Evolutionary conservation across 64 coral and sea anemone species (phyloP), one percentile per base, ranked within the genome.

Genomic region (Stichodactyla helianthus): DNA sequence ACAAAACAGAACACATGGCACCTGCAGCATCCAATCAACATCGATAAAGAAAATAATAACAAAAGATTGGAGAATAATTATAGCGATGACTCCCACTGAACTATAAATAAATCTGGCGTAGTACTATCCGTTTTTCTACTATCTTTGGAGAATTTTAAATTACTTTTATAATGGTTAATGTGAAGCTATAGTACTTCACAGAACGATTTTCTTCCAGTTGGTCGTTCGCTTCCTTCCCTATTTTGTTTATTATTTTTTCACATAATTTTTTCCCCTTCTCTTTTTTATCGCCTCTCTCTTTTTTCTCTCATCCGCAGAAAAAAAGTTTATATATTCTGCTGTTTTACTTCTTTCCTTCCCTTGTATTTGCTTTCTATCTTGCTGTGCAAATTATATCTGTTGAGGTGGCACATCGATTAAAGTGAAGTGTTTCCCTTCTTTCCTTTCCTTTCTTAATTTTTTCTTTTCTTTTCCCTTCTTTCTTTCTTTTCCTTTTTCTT

Each of bases 1-100:
- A 81, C 78, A 81, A 81, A 81, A 81, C 78, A 81, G 15, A 81
- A 51, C 78, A 81, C 78, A 81, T 81, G 78, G 78, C 78, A 52
- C 50, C 52, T 81, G 52, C 25, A 81, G 4, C 4, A 81, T 50
- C 78, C 78, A 81, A 81, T 81, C 78, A 81, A 81, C 78, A 81
- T 52, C 23, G 17, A 20, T 81, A 18, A 81, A 81, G 52, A 81
- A 51, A 52, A 81, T 52, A 81, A 81, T 22, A 81, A 81, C 78
- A 81, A 81, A 81, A 54, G 78, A 81, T 51, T 54, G 35, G 50
- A 81, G 52, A 81, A 22, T 81, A 52, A 52, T 81, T 81, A 54
- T 81, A 81, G 17, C 78, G 35, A 81, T 81, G 78, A 52, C 78
- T 81, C 26, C 16, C 19, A 28, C 78, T 8, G 77, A 79, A 52